Percentiles rank a stretch among this genome's conserved stretches.
phyloP scores from a whole-genome alignment of 2,888 invertebrate species.

The Thyatira batis region DNA sequence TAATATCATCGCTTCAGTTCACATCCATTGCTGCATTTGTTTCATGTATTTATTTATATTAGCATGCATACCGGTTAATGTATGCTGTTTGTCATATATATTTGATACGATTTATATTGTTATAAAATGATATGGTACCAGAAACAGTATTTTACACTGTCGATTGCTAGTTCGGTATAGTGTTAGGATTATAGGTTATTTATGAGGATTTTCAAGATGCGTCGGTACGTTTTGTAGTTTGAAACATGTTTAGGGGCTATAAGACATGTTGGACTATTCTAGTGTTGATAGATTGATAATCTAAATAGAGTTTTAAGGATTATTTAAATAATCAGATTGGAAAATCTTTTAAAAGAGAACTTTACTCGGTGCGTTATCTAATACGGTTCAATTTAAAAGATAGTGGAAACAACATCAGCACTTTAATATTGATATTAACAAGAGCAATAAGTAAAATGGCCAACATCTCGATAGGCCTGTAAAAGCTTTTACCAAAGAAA shows the following conservation, averaged over 20 bases:
- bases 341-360: too few species aligned
- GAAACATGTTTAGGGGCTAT: slow-evolving; percentile 28
- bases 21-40: slow-evolving; percentile 27
- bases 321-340: slow-evolving; percentile 1
- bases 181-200: slow-evolving; percentile 68
- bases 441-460: slow-evolving; percentile 22
- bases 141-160: slow-evolving; percentile 56
- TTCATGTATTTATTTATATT: not conserved
- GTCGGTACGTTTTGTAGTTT: slow-evolving; percentile 50
- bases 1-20: slow-evolving; percentile 12
- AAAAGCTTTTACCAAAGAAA: slow-evolving; percentile 67
- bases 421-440: slow-evolving; percentile 8
- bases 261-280: slow-evolving; percentile 30
- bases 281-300: slow-evolving; percentile 44
- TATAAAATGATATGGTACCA: slow-evolving; percentile 22
- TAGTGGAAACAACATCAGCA: not conserved
- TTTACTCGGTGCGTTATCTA: too few species aligned
- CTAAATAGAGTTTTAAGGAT: slow-evolving; percentile 30
- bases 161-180: slow-evolving; percentile 55
- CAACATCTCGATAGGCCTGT: slow-evolving; percentile 32
- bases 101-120: too few species aligned
- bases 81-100: slow-evolving; percentile 13
- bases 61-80: slow-evolving; percentile 29
- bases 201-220: slow-evolving; percentile 59
- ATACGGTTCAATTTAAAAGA: too few species aligned